Evolutionary conservation across 2,113 vertebrate genomes (phyloP).

Genomic region (Scomber scombrus): DNA sequence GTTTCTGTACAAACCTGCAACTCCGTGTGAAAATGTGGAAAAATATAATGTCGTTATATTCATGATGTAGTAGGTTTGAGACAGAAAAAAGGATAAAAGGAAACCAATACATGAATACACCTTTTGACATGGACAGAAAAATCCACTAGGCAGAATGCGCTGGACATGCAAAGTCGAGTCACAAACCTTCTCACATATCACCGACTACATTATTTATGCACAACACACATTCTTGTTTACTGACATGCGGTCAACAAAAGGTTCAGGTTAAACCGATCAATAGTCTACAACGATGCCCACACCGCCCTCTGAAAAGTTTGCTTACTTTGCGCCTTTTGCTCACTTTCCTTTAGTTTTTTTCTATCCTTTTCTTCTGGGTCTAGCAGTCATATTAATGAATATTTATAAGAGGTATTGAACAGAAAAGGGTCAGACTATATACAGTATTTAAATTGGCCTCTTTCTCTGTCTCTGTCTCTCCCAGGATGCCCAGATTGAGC

Average conservation of each 20-base stretch:
- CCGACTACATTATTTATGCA: background rate
- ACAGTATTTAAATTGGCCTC: background rate
- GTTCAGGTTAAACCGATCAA: constrained; percentile 23
- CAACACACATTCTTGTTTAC: background rate
- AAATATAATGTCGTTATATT: background rate
- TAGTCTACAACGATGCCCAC: constrained; percentile 5
- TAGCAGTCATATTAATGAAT: too few relatives aligned
- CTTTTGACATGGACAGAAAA: background rate
- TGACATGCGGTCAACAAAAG: background rate
- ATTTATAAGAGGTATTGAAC: too few relatives aligned
- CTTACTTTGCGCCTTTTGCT: background rate
- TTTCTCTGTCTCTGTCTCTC: constrained; percentile 26
- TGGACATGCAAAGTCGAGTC: background rate
- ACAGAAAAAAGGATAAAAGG: background rate
- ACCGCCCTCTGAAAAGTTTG: background rate
- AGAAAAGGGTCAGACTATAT: too few relatives aligned
- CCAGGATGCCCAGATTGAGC: constrained; percentile 94
- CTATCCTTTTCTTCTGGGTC: background rate
- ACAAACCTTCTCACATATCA: constrained; percentile 1
- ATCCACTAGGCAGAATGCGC: too few relatives aligned
- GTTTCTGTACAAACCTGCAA: background rate
- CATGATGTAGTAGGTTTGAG: too few relatives aligned
- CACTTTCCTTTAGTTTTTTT: background rate
- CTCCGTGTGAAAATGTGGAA: too few relatives aligned
- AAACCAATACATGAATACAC: background rate